phyloP scores from a whole-genome alignment of 2,113 vertebrate genomes.

The Erinaceus europaeus region DNA sequence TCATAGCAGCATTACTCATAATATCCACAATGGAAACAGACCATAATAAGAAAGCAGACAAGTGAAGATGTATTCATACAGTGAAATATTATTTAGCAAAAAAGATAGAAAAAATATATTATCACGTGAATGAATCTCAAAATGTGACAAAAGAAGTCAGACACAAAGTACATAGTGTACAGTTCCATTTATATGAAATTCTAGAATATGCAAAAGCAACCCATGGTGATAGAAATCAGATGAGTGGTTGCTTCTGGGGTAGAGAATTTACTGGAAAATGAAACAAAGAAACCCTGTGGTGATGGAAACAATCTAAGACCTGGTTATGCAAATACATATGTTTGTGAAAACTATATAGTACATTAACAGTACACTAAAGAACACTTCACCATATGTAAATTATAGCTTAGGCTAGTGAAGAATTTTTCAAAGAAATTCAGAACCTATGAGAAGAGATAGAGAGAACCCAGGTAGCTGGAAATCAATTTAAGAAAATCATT shows the following conservation, averaged over 20 bases:
- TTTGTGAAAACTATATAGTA: neutral
- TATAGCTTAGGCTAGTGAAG: too few species aligned
- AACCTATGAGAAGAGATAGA: too few species aligned
- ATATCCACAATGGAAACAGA: neutral
- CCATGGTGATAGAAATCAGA: constrained; percentile 39
- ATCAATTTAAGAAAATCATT: too few species aligned
- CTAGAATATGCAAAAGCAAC: neutral
- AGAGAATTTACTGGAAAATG: neutral
- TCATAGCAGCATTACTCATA: neutral
- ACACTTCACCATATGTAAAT: neutral
- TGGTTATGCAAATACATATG: neutral
- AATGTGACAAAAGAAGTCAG: neutral
- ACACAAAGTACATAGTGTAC: neutral
- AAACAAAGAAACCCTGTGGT: neutral
- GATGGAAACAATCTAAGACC: constrained; percentile 29
- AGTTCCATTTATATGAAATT: constrained; percentile 13
- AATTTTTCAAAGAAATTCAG: too few species aligned
- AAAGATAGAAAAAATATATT: neutral
- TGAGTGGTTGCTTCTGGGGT: constrained; percentile 2
- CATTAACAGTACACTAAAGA: neutral
- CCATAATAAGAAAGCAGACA: neutral
- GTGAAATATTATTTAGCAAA: constrained; percentile 3
- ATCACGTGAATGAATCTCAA: neutral
- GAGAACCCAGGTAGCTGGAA: too few species aligned
- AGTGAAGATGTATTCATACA: neutral